Conservation (phyloP, 2,113 vertebrate species). For the Poeciliopsis prolifica region DNA sequence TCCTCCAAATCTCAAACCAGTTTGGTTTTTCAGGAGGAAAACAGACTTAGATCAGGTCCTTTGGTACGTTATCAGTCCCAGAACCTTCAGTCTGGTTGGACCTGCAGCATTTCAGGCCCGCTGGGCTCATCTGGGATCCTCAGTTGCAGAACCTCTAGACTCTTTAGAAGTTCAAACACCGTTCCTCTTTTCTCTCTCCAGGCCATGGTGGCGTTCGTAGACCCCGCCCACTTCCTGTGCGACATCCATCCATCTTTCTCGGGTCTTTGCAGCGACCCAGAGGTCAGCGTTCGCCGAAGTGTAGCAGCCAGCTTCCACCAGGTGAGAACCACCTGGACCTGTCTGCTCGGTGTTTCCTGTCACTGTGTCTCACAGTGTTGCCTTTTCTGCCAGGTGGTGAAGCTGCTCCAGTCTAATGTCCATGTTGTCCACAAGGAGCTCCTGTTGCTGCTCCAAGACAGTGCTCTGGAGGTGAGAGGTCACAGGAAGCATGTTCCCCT, state of each 20-base stretch:
- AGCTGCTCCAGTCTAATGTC: conserved; percentile 88
- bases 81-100: not conserved
- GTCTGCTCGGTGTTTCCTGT: conserved; percentile 3
- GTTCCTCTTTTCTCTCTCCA: conserved; percentile 45
- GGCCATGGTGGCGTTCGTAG: conserved; percentile 93
- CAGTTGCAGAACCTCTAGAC: not conserved
- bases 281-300: conserved; percentile 88
- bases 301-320: conserved; percentile 92
- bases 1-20: too few relatives aligned
- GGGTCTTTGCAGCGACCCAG: conserved; percentile 91
- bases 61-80: not conserved
- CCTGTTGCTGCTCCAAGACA: conserved; percentile 89
- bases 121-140: not conserved
- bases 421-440: conserved; percentile 92
- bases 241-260: conserved; percentile 93
- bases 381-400: conserved; percentile 85
- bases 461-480: conserved; percentile 89
- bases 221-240: conserved; percentile 89
- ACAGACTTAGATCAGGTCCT: not conserved
- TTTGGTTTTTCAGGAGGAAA: too few relatives aligned
- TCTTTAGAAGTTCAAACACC: not conserved
- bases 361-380: not conserved
- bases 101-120: too few relatives aligned
- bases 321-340: conserved; percentile 74
- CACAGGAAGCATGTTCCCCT: not conserved